Conservation (phyloP, 1,140 invertebrate species). For the Eupeodes corollae region DNA sequence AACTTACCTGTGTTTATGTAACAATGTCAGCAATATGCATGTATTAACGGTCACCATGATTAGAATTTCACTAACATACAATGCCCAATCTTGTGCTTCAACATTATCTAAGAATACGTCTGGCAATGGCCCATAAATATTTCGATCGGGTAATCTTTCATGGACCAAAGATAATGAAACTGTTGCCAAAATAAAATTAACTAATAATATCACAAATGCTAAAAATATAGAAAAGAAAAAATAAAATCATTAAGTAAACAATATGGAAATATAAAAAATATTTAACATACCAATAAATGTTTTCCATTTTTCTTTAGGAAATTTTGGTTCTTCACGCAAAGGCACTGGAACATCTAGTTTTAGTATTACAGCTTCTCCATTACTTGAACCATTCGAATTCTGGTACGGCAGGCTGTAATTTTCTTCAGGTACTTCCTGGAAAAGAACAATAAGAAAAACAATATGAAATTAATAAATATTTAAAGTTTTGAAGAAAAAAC, state of each 20-base stretch:
- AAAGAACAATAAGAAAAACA: neutral
- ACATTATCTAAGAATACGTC: constrained; percentile 72
- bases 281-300: constrained; percentile 46
- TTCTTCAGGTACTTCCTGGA: constrained; percentile 9
- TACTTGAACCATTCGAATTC: neutral
- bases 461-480: neutral
- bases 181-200: constrained; percentile 51
- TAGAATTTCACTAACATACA: constrained; percentile 71
- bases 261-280: neutral
- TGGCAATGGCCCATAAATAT: constrained; percentile 57
- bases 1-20: constrained; percentile 69
- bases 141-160: constrained; percentile 67
- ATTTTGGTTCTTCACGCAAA: constrained; percentile 48
- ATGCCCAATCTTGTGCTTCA: constrained; percentile 59
- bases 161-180: constrained; percentile 71
- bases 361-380: constrained; percentile 26
- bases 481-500: no score
- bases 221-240: constrained; percentile 23
- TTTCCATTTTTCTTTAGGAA: constrained; percentile 61
- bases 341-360: constrained; percentile 46
- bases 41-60: constrained; percentile 68
- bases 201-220: constrained; percentile 49
- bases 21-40: constrained; percentile 60
- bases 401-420: constrained; percentile 6
- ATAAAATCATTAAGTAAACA: neutral